Conservation (phyloP, 2,888 invertebrate genomes). For the Thalpophila matura region DNA sequence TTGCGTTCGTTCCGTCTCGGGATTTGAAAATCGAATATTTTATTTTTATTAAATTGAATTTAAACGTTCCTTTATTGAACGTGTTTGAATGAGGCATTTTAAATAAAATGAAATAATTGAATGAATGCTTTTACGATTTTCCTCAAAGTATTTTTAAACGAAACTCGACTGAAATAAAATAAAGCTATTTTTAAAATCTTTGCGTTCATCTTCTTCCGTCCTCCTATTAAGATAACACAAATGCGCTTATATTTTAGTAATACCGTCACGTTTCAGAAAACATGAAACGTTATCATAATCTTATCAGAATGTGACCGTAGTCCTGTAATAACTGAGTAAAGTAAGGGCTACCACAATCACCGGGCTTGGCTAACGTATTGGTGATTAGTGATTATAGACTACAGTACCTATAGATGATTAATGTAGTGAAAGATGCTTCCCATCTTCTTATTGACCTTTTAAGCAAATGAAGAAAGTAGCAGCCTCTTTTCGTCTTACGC, state of each 20-base stretch:
- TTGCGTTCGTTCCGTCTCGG: slow-evolving; percentile 84
- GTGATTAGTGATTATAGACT: too few relatives aligned
- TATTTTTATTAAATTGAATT: slow-evolving; percentile 62
- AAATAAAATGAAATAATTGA: slow-evolving; percentile 39
- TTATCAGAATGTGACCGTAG: too few relatives aligned
- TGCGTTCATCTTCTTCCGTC: slow-evolving; percentile 38
- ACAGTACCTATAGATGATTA: too few relatives aligned
- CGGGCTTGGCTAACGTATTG: not conserved
- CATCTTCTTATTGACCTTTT: too few relatives aligned
- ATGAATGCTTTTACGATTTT: slow-evolving; percentile 26
- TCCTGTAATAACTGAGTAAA: too few relatives aligned
- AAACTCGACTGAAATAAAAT: slow-evolving; percentile 14
- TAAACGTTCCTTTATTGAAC: slow-evolving; percentile 48
- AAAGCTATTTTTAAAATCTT: slow-evolving; percentile 28
- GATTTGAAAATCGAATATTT: slow-evolving; percentile 83
- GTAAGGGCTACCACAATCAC: not conserved
- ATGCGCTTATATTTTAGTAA: slow-evolving; percentile 33
- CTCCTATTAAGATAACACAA: slow-evolving; percentile 46
- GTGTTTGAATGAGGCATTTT: slow-evolving; percentile 52
- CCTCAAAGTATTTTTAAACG: slow-evolving; percentile 29
- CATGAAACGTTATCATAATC: slow-evolving; percentile 7
- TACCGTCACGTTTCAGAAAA: slow-evolving; percentile 40
- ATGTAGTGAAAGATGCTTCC: too few relatives aligned
- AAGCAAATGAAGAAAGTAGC: too few relatives aligned
- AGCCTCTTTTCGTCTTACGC: too few relatives aligned